These are phyloP conservation scores for Teleiodes luculella DNA, from an alignment of 2,888 invertebrate genomes.

Conservation along the genomic window DNA sequence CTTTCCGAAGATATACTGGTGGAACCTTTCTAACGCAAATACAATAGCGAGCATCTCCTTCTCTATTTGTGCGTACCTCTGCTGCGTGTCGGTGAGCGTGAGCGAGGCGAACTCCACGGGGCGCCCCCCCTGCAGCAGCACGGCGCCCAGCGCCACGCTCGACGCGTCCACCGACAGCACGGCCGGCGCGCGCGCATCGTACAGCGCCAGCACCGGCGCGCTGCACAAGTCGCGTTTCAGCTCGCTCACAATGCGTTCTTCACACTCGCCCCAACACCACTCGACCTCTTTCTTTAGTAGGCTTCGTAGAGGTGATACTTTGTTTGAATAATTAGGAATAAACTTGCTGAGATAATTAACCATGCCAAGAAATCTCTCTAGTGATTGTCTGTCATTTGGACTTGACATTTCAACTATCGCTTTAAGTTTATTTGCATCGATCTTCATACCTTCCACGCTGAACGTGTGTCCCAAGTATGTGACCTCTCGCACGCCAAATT, in stretches of 20 bases:
- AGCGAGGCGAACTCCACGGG: too few relatives aligned
- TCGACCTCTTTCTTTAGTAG: constrained; percentile 24
- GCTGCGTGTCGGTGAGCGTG: constrained; percentile 25
- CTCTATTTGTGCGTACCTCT: constrained; percentile 31
- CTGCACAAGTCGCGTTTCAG: too few relatives aligned
- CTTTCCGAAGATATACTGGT: constrained; percentile 32
- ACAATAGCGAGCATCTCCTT: constrained; percentile 35
- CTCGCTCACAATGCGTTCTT: constrained; percentile 6
- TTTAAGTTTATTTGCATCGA: constrained; percentile 16
- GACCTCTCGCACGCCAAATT: constrained; percentile 16
- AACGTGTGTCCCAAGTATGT: constrained; percentile 14
- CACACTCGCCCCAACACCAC: constrained; percentile 22
- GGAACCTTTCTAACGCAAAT: constrained; percentile 28
- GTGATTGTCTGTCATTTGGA: constrained; percentile 16
- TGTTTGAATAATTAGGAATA: constrained; percentile 28
- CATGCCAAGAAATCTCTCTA: constrained; percentile 29
- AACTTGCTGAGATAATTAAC: constrained; percentile 29
- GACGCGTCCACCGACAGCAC: constrained; percentile 28
- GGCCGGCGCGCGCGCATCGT: constrained; percentile 17
- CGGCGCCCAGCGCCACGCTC: constrained; percentile 22
- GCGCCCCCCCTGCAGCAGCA: too few relatives aligned
- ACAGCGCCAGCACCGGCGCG: too few relatives aligned
- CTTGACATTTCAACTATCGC: constrained; percentile 24
- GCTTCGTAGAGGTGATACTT: constrained; percentile 1
- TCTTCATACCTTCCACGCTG: constrained; percentile 8